phyloP scores from a whole-genome alignment of 2,888 invertebrate genomes.

The Diploptera punctata region DNA sequence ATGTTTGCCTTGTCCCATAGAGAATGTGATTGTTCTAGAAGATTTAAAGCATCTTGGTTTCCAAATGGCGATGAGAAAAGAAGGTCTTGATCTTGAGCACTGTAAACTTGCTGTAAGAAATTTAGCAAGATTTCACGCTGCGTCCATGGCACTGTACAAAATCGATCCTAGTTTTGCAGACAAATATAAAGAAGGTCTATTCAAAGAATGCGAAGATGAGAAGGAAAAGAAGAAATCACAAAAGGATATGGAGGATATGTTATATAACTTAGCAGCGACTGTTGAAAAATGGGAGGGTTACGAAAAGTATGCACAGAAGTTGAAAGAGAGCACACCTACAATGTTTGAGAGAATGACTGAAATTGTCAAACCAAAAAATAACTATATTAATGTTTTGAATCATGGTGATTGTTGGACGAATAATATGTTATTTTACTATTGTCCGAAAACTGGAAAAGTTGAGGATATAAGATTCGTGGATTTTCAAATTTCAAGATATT shows the following conservation, averaged over 20 bases:
- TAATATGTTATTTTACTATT: conserved; percentile 38
- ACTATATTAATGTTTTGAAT: conserved; percentile 22
- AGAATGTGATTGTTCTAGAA: conserved; percentile 31
- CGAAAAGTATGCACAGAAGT: neutral
- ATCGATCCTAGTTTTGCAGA: conserved; percentile 17
- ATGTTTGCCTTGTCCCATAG: neutral
- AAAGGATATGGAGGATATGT: too few species aligned
- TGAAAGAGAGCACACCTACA: neutral
- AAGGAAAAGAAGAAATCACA: too few species aligned
- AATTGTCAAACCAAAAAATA: neutral
- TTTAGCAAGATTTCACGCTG: conserved; percentile 39
- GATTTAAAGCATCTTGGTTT: conserved; percentile 32
- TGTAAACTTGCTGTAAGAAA: conserved; percentile 18
- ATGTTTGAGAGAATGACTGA: neutral
- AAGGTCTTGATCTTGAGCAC: conserved; percentile 36
- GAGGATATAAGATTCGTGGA: conserved; percentile 38
- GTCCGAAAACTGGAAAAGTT: neutral
- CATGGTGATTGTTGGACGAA: conserved; percentile 43
- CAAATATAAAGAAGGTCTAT: too few species aligned
- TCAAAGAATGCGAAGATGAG: too few species aligned
- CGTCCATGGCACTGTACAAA: conserved; percentile 29
- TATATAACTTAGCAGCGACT: too few species aligned
- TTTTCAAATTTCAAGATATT: conserved; percentile 36
- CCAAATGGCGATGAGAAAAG: conserved; percentile 20
- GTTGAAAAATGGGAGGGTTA: conserved; percentile 24